Conservation (phyloP, 2,113 vertebrate genomes). For the Delphinapterus leucas region DNA sequence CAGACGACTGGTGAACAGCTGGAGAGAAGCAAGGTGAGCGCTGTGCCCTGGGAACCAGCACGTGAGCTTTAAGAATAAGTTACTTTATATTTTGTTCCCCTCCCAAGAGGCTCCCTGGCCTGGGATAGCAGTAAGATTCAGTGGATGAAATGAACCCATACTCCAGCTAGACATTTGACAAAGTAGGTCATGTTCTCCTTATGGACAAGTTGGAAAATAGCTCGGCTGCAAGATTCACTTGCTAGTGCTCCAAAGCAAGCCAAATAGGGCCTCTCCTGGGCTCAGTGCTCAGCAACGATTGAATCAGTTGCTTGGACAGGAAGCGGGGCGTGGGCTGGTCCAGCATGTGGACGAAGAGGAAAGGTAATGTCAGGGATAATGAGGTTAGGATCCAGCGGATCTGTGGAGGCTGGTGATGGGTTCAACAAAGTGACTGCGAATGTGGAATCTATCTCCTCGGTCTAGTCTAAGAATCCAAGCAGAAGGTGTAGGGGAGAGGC, state of each 20-base stretch:
- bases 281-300: neutral
- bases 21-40: neutral
- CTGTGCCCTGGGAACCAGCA: neutral
- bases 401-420: fast-evolving
- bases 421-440: fast-evolving
- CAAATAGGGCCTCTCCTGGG: neutral
- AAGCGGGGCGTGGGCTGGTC: neutral
- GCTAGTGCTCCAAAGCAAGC: neutral
- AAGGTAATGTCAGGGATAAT: neutral
- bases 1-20: neutral
- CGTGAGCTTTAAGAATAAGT: neutral
- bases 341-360: fast-evolving
- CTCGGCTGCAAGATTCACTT: neutral
- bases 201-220: neutral
- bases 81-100: neutral
- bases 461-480: neutral
- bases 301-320: neutral
- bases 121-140: neutral
- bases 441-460: fast-evolving
- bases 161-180: neutral
- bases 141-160: neutral
- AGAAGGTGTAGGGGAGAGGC: neutral
- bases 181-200: neutral
- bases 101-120: neutral
- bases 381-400: too few relatives aligned